Evolutionary conservation across 1,140 invertebrate genomes (phyloP).

Genomic region (Homarus americanus): DNA sequence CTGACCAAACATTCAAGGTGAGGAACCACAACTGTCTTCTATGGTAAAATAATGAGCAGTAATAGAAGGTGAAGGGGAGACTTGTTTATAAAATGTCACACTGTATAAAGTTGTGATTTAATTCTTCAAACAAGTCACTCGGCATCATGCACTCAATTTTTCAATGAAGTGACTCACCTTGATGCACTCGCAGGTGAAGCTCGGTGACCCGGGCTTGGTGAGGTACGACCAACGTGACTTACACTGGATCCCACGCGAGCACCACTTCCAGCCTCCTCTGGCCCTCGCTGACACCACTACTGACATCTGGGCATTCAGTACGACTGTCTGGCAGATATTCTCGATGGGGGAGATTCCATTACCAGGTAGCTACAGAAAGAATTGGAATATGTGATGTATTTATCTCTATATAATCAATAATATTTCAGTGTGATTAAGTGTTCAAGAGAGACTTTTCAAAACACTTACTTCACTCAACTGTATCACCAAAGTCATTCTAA

Average conservation of each 20-base stretch:
- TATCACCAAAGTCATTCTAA: no score
- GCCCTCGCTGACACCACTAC: conserved; percentile 83
- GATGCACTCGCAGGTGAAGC: conserved; percentile 25
- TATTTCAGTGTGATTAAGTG: no score
- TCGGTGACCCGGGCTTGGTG: conserved; percentile 60
- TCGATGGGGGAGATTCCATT: conserved; percentile 82
- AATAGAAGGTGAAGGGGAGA: no score
- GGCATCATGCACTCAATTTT: no score
- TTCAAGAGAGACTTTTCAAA: no score
- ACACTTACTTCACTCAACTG: no score
- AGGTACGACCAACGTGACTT: conserved; percentile 77
- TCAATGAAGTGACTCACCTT: background rate
- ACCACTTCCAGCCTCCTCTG: conserved; percentile 83
- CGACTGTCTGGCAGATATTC: conserved; percentile 94
- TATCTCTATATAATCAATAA: no score
- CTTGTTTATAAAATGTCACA: no score
- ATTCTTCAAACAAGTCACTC: no score
- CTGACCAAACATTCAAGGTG: conserved; percentile 81
- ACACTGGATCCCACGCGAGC: conserved; percentile 92
- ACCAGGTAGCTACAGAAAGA: conserved; percentile 2
- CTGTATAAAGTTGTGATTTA: no score
- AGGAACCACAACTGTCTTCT: background rate
- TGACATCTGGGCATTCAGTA: conserved; percentile 93
- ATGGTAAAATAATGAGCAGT: no score
- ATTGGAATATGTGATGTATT: conserved; percentile 22